Evolutionary conservation across 2,888 invertebrate species (phyloP).

Genomic region (Acholoe squamosa): DNA sequence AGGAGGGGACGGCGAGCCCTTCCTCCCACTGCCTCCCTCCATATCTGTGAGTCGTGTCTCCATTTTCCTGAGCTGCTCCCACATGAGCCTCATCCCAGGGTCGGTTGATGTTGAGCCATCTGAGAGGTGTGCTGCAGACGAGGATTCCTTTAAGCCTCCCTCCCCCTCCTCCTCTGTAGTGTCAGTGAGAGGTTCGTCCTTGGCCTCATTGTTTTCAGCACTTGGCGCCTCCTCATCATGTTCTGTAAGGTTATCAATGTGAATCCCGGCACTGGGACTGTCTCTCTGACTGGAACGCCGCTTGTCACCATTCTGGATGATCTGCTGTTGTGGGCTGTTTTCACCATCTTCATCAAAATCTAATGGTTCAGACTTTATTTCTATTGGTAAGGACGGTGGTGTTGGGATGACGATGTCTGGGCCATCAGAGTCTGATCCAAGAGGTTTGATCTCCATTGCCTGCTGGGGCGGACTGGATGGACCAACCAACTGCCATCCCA

Average conservation of each 20-base stretch:
- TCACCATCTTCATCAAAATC: neutral
- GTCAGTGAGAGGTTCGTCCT: neutral
- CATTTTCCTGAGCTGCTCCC: conserved; percentile 46
- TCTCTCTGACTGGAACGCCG: neutral
- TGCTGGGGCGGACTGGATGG: neutral
- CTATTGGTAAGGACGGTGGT: neutral
- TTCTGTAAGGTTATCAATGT: neutral
- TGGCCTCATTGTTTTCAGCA: neutral
- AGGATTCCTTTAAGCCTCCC: neutral
- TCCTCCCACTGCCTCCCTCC: neutral
- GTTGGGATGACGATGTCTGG: neutral
- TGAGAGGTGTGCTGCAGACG: neutral
- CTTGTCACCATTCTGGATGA: neutral
- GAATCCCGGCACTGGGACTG: neutral
- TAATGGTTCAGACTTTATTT: neutral
- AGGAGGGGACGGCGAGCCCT: neutral
- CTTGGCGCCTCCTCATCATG: no score
- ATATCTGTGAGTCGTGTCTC: neutral
- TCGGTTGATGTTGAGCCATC: neutral
- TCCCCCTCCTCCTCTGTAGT: neutral
- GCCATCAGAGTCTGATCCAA: neutral
- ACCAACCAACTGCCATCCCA: neutral
- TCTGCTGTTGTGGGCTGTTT: neutral
- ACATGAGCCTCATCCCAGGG: neutral
- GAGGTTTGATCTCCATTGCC: neutral